phyloP scores from a whole-genome alignment of 2,113 vertebrate genomes.

The Vicugna pacos region DNA sequence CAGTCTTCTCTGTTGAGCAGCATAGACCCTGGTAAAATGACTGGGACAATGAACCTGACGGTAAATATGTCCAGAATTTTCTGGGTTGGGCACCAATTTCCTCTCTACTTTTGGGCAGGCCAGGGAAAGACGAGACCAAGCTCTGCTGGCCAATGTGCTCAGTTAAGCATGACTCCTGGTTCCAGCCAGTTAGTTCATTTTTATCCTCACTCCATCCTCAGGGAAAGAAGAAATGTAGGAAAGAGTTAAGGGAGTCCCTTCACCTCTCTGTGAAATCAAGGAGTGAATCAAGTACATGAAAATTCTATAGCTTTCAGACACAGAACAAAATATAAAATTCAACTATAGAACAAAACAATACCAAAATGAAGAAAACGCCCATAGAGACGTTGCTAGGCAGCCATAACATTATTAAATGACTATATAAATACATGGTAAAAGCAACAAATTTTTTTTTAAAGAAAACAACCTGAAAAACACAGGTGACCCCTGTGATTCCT shows the following conservation, averaged over 20 bases:
- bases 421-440: background rate
- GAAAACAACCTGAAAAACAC: background rate
- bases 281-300: background rate
- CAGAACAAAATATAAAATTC: background rate
- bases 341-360: constrained; percentile 18
- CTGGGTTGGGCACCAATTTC: background rate
- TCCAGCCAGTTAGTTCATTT: background rate
- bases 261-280: background rate
- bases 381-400: background rate
- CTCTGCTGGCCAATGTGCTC: background rate
- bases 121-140: background rate
- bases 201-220: background rate
- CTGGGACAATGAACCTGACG: background rate
- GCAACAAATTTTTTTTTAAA: background rate
- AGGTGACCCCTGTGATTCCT: background rate
- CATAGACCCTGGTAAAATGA: background rate
- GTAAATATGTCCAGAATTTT: rapidly evolving
- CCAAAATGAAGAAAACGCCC: background rate
- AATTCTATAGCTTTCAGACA: background rate
- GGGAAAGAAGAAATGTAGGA: background rate
- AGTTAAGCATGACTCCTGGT: background rate
- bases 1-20: background rate
- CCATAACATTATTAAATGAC: background rate
- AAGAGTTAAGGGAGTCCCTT: background rate
- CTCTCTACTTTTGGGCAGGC: background rate